Percentiles rank a stretch among this genome's conserved stretches.
phyloP scores from a whole-genome alignment of 92 coral and sea anemone genomes.

The Actinostola sp. region DNA sequence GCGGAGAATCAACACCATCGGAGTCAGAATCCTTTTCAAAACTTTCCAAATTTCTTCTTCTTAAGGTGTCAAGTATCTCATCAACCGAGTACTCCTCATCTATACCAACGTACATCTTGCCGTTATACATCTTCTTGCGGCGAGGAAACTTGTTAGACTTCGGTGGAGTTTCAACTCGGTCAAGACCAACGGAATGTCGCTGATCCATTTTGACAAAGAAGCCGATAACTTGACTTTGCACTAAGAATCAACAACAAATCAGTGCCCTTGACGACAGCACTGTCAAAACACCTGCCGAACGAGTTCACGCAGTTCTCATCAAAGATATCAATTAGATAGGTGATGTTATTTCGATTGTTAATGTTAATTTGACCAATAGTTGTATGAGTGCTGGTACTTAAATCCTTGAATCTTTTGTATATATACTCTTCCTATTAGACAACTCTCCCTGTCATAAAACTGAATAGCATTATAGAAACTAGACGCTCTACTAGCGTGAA shows the following conservation, averaged over 20 bases:
- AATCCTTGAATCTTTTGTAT: no score
- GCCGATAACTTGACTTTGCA: no score
- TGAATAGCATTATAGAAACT: no score
- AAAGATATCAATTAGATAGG: not conserved
- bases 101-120: not conserved
- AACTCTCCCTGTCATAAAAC: no score
- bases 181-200: not conserved
- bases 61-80: slow-evolving; percentile 13
- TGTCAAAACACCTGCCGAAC: no score
- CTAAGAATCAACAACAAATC: no score
- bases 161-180: not conserved
- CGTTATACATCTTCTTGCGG: slow-evolving; percentile 5
- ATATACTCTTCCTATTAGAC: no score
- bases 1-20: not conserved
- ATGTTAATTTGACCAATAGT: not conserved
- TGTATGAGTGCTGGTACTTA: no score
- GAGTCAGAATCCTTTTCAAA: slow-evolving; percentile 9
- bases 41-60: slow-evolving; percentile 1
- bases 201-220: slow-evolving; percentile 3
- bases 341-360: not conserved
- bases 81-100: slow-evolving; percentile 30
- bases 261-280: no score
- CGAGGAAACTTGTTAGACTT: slow-evolving; percentile 1
- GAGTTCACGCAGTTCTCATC: no score
- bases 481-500: no score